Conservation (phyloP, 2,113 vertebrate genomes). For the Oxyura jamaicensis region DNA sequence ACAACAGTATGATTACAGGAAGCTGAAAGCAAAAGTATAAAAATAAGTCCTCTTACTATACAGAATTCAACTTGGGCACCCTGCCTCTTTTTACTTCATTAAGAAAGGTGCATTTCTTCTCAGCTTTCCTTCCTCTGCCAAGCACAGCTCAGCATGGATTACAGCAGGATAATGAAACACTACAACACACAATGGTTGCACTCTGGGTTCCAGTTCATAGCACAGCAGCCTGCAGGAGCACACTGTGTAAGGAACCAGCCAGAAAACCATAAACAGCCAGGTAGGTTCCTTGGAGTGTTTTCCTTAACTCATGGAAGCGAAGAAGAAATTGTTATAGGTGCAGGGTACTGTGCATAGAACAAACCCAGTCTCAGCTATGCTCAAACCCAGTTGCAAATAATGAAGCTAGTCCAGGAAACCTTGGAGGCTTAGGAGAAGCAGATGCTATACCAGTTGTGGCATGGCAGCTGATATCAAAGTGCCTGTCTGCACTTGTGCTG, state of each 20-base stretch:
- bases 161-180: neutral
- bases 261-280: neutral
- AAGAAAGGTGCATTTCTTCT: neutral
- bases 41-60: conserved; percentile 47
- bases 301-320: neutral
- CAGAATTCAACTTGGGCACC: conserved; percentile 12
- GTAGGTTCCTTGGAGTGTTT: conserved; percentile 9
- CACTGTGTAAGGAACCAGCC: neutral
- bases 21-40: conserved; percentile 24
- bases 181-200: neutral
- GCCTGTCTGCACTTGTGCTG: neutral
- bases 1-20: neutral
- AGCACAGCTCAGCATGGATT: conserved; percentile 10
- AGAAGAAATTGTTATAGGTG: neutral
- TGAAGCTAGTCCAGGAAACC: neutral
- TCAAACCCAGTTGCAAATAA: neutral
- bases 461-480: neutral
- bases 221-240: neutral
- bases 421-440: neutral
- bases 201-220: neutral
- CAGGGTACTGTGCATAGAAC: neutral
- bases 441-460: neutral
- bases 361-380: neutral
- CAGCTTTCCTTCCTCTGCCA: neutral
- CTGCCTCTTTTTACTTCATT: conserved; percentile 7